These are phyloP conservation scores for Laodelphax striatellus DNA, from an alignment of 1,140 invertebrate species.

Conservation along the genomic window DNA sequence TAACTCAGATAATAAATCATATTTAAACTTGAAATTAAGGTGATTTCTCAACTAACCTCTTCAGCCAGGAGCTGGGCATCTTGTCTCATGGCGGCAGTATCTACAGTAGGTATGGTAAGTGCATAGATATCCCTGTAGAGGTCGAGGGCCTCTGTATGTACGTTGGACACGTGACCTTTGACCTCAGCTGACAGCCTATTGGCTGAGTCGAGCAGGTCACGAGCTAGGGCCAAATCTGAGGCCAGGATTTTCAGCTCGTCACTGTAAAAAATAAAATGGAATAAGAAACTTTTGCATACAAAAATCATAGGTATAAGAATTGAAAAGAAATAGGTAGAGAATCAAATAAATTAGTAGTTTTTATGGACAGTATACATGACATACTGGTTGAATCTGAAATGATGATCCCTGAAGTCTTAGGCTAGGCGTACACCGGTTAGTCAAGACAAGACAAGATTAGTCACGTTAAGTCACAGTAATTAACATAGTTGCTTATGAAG, in stretches of 20 bases:
- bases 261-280: slow-evolving; percentile 31
- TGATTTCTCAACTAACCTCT: slow-evolving; percentile 34
- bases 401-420: too few species aligned
- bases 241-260: slow-evolving; percentile 47
- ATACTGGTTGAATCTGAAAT: too few species aligned
- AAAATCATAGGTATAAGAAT: too few species aligned
- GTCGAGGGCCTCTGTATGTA: slow-evolving; percentile 66
- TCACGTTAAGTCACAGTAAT: too few species aligned
- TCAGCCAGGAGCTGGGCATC: slow-evolving; percentile 47
- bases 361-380: too few species aligned
- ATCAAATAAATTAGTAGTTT: too few species aligned
- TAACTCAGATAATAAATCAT: too few species aligned
- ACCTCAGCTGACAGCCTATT: slow-evolving; percentile 57
- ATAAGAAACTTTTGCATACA: slow-evolving; percentile 11
- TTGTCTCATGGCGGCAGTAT: slow-evolving; percentile 52
- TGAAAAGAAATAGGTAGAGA: too few species aligned
- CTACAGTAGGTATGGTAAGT: slow-evolving; percentile 58
- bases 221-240: slow-evolving; percentile 42
- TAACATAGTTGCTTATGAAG: too few species aligned
- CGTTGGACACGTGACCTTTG: slow-evolving; percentile 52
- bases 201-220: slow-evolving; percentile 54
- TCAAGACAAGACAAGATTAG: too few species aligned
- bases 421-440: too few species aligned
- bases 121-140: slow-evolving; percentile 64
- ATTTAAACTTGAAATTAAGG: too few species aligned